phyloP scores from a whole-genome alignment of 2,797 vertebrate genomes.

The Manis javanica region DNA sequence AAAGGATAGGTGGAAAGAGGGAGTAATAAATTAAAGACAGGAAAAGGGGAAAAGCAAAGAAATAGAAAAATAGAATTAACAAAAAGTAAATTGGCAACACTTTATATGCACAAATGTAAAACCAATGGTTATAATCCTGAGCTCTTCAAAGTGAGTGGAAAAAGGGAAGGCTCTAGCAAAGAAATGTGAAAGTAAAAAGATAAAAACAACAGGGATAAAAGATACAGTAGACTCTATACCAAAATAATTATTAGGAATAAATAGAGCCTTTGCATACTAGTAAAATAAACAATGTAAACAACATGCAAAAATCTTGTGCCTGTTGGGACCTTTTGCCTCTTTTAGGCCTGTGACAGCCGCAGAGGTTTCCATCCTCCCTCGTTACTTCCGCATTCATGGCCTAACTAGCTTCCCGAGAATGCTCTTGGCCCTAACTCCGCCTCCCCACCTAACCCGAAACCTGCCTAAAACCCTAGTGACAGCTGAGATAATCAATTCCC shows the following conservation, averaged over 20 bases:
- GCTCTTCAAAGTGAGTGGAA: neutral
- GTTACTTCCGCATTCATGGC: too few species aligned
- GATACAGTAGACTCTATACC: neutral
- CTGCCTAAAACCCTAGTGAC: too few species aligned
- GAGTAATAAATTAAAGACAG: neutral
- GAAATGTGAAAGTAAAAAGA: neutral
- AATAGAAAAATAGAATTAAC: neutral
- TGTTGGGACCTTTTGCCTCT: too few species aligned
- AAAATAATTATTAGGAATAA: neutral
- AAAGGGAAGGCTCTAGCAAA: neutral
- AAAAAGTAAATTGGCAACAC: neutral
- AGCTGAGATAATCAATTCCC: too few species aligned
- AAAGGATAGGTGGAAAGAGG: neutral
- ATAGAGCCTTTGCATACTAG: neutral
- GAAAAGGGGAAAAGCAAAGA: neutral
- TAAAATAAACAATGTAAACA: neutral
- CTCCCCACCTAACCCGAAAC: too few species aligned
- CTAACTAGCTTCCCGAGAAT: too few species aligned
- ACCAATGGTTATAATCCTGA: neutral
- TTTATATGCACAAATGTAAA: neutral
- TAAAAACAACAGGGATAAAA: neutral
- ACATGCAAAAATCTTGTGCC: neutral
- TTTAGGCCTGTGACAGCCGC: too few species aligned
- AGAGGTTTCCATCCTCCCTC: too few species aligned
- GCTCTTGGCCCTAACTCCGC: too few species aligned